Evolutionary conservation across 1,140 invertebrate genomes (phyloP), one percentile per base, ranked within the genome.

Genomic region (Drosophila rufa): DNA sequence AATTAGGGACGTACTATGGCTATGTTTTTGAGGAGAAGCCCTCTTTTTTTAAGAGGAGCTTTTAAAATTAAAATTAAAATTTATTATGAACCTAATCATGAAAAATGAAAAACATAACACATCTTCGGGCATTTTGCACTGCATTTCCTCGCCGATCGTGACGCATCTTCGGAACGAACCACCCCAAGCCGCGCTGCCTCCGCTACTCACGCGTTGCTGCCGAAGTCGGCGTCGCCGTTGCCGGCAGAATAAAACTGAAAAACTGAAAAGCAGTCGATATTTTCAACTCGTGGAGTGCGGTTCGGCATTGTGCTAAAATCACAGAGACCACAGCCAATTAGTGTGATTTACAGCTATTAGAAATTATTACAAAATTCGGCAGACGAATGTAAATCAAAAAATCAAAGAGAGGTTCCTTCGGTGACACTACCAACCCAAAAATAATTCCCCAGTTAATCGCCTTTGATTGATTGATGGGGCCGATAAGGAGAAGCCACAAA

Each of bases 391-490:
- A 73, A 65, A 70, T 47, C 62, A 70, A 67, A 56, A 38, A n/a
- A 33, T 22, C 22, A 40, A 40, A 19, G 2, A n/a, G 47, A 9
- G 7, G 36, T 47, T 67, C 17, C 48, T 15, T 33, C 12, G 59
- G 27, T 55, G 50, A 40, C 56, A 38, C 17, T 22, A 12, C 48
- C 50, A 50, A 47, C n/a, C 65, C 60, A 59, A 79, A 85, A 56
- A 40, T 56, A 56, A 56, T 56, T 11, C 51, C 51, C 53, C 14
- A 15, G 40, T 81, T 79, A 87, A 80, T 77, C 83, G 71, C 67
- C 45, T 60, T 75, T 70, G 79, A 82, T 82, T 89, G 83, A 87
- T 87, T 89, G 84, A 67, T 83, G 66, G 45, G n/a, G 36, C 58
- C 53, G 84, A 90, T 89, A 87, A 87, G 79, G 47, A 47, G 36